A percentile compares a stretch with the other conserved stretches of the same genome.
Evolutionary conservation across 2,113 vertebrate genomes (phyloP).

Genomic region (Casuarius casuarius): DNA sequence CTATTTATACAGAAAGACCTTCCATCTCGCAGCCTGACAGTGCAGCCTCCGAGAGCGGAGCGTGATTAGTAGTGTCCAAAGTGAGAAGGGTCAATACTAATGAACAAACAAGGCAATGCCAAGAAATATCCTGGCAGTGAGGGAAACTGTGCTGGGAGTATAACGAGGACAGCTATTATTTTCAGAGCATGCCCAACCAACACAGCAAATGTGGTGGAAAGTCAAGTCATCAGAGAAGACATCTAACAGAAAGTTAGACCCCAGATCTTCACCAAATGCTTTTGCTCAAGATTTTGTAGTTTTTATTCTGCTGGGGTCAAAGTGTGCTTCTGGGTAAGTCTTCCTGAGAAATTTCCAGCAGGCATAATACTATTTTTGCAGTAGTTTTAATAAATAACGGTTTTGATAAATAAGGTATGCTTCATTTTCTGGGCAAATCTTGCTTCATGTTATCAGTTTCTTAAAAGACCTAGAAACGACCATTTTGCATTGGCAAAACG

Average conservation of each 20-base stretch:
- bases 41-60: background rate
- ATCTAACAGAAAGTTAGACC: constrained; percentile 29
- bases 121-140: constrained; percentile 57
- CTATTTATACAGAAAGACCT: constrained; percentile 4
- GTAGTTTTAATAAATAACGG: background rate
- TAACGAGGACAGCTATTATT: constrained; percentile 56
- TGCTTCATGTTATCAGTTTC: background rate
- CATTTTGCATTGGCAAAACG: background rate
- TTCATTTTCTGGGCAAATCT: background rate
- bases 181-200: constrained; percentile 42
- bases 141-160: constrained; percentile 47
- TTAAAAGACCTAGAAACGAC: background rate
- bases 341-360: background rate
- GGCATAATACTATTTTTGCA: background rate
- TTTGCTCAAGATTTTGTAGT: background rate
- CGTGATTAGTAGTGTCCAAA: background rate
- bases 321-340: background rate
- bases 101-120: constrained; percentile 59
- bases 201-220: constrained; percentile 27
- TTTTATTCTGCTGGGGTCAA: background rate
- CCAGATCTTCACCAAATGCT: background rate
- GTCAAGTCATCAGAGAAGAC: constrained; percentile 50
- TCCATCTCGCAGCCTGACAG: background rate
- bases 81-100: constrained; percentile 12
- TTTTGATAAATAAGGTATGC: background rate